Conservation (phyloP, 2,113 vertebrate genomes). For the Gymnogyps californianus region DNA sequence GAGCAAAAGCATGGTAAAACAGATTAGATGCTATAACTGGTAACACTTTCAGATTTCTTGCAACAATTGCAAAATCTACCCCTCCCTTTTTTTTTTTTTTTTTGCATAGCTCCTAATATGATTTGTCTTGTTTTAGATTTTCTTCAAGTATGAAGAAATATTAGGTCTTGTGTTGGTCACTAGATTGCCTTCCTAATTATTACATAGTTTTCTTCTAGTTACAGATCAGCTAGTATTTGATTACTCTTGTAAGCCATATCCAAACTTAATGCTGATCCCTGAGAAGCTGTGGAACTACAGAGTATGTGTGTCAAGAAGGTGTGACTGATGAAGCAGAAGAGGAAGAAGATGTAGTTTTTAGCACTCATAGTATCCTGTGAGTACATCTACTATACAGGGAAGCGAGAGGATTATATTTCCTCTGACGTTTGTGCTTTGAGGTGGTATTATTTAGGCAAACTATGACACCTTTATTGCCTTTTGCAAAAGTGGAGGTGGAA, state of each 20-base stretch:
- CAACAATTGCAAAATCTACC: rapidly evolving
- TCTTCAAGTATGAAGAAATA: not conserved
- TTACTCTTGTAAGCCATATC: not conserved
- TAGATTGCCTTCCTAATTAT: not conserved
- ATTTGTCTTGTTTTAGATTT: not conserved
- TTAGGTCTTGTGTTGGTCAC: not conserved
- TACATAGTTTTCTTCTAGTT: not conserved
- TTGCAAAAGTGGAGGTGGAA: not conserved
- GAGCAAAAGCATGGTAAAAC: not conserved
- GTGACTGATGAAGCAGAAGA: not conserved
- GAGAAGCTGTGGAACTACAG: not conserved
- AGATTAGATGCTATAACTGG: not conserved
- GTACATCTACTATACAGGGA: not conserved
- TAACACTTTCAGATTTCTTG: not conserved
- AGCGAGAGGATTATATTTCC: not conserved
- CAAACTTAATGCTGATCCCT: not conserved
- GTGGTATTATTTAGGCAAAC: not conserved
- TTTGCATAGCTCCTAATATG: not conserved
- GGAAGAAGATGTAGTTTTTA: not conserved
- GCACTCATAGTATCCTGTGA: not conserved
- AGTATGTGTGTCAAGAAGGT: not conserved
- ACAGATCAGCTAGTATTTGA: not conserved
- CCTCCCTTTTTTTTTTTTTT: not conserved
- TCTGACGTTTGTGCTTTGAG: not conserved
- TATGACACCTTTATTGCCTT: not conserved